Base-by-base conservation (phyloP, 1,140 invertebrate species). In the Drosophila bocqueti region DNA sequence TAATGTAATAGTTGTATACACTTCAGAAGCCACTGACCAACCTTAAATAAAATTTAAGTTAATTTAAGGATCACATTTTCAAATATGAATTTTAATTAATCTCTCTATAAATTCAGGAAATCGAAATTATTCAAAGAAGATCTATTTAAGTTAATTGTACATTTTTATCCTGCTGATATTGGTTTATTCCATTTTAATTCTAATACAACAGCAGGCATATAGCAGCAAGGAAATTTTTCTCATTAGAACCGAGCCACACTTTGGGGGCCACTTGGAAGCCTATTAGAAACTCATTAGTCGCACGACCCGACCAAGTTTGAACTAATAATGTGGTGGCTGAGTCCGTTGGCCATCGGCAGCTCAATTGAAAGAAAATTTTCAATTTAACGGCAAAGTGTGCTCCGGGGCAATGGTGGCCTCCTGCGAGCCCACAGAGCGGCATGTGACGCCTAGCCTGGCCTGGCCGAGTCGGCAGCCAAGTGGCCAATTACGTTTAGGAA, bases 201-300 rank as follows among this genome's bases (percentile, higher is more conserved):
- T 31, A 31, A 47, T 69, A 31, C 61, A 13, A n/a, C 34, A 29
- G 0, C 31, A 11, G n/a, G 34, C 67, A 67, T 82, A 67, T 74
- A 62, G 79, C 29, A 24, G 55, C 43, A 49, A n/a, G 49, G 24
- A 21, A 24, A 58, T 43, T 71, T 89, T 86, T 89, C 58, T 83
- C 80, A 86, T 87, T 81, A 83, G 42, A 57, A 61, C 72, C 55
- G 2, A 29, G 26, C 26, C 49, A 65, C 26, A 36, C 60, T 49
- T 68, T 65, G 42, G 67, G 63, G 21, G 50, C 65, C 77, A 84
- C 84, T 87, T 79, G 64, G 42, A 18, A 40, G 84, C 77, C 84
- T 79, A 90, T 90, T 85, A 68, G 79, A 90, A 90, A 90, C 81
- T 90, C 85, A 90, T 90, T 90, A 90, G 81, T 79, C 66, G 83